These are phyloP conservation scores for Drosophila colorata DNA, from an alignment of 2,888 invertebrate genomes.

Conservation along the genomic window DNA sequence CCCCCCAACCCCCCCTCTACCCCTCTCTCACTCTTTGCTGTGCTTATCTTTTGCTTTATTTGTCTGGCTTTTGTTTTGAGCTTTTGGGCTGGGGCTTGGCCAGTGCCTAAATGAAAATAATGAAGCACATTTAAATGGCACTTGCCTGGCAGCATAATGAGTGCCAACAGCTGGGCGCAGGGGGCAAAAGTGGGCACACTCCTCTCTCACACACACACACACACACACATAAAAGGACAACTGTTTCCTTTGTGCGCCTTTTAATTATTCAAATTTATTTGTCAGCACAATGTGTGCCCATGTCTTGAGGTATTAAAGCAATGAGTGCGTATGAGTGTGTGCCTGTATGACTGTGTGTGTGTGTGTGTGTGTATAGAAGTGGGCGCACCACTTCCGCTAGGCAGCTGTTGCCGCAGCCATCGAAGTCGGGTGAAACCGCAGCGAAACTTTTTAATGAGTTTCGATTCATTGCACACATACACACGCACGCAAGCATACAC, in stretches of 20 bases:
- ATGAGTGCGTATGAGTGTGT: conserved; percentile 1
- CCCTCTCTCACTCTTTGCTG: neutral
- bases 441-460: conserved; percentile 80
- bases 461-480: conserved; percentile 76
- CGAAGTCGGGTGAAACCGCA: conserved; percentile 59
- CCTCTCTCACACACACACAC: conserved; percentile 6
- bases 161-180: conserved; percentile 29
- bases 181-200: conserved; percentile 2
- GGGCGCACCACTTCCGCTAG: conserved; percentile 34
- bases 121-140: conserved; percentile 68
- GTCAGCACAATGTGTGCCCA: conserved; percentile 62
- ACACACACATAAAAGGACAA: conserved; percentile 64
- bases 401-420: conserved; percentile 50
- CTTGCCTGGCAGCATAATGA: conserved; percentile 53
- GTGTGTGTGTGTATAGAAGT: conserved; percentile 21
- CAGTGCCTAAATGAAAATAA: conserved; percentile 55
- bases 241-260: conserved; percentile 68
- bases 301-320: conserved; percentile 37
- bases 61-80: conserved; percentile 50
- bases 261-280: conserved; percentile 80
- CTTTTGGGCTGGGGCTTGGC: conserved; percentile 23
- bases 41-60: conserved; percentile 75
- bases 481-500: conserved; percentile 28
- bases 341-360: conserved; percentile 2
- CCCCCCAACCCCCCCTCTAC: neutral